Evolutionary conservation across 2,113 vertebrate species (phyloP).

Genomic region (Ophiodon elongatus): DNA sequence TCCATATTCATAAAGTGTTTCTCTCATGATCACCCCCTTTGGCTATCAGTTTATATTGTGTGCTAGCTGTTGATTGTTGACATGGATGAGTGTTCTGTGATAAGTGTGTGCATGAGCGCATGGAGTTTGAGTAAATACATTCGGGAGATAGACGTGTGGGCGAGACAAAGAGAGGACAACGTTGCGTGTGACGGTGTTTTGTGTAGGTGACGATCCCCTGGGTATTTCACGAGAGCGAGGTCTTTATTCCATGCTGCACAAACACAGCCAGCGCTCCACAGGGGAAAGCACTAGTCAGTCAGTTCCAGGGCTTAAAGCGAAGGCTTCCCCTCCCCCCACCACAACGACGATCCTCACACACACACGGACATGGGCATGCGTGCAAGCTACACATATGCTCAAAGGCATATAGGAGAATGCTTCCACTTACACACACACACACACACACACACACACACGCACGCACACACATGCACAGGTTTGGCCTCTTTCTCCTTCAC

Average conservation of each 20-base stretch:
- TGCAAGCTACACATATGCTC: constrained; percentile 60
- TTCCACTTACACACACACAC: constrained; percentile 10
- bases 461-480: constrained; percentile 14
- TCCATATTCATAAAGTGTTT: constrained; percentile 29
- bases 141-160: constrained; percentile 51
- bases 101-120: constrained; percentile 33
- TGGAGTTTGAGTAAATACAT: constrained; percentile 54
- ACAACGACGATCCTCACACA: constrained; percentile 55
- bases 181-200: constrained; percentile 62
- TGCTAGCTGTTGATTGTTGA: constrained; percentile 46
- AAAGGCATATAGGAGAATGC: constrained; percentile 66
- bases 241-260: constrained; percentile 72
- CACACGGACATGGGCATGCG: constrained; percentile 40
- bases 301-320: constrained; percentile 63
- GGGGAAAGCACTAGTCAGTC: constrained; percentile 72
- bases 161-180: constrained; percentile 65
- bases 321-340: constrained; percentile 70
- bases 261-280: constrained; percentile 66
- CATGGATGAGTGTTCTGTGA: constrained; percentile 31
- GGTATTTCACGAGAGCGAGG: constrained; percentile 60
- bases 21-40: constrained; percentile 15
- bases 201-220: constrained; percentile 70
- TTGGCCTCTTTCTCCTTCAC: constrained; percentile 68
- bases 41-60: constrained; percentile 39
- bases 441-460: constrained; percentile 4